Conservation (phyloP, 2,797 vertebrate species). For the Pseudocheirus occidentalis region DNA sequence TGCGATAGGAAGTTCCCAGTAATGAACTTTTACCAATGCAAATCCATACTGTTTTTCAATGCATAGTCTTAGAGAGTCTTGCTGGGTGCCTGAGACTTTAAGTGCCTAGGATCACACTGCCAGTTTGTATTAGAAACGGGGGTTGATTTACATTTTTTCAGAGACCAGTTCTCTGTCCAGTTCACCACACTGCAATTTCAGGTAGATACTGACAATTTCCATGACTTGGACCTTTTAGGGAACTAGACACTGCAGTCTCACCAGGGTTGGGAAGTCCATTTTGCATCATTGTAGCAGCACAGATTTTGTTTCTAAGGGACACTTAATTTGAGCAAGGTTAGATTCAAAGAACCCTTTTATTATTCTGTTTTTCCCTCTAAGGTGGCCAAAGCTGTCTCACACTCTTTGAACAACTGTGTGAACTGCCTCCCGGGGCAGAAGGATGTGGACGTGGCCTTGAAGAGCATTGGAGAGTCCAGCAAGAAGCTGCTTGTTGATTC, state of each 20-base stretch:
- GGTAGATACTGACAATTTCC: background rate
- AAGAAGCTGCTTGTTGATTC: conserved; percentile 97
- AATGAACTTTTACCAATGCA: background rate
- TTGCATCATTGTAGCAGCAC: background rate
- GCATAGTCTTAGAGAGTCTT: background rate
- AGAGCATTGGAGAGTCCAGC: conserved; percentile 98
- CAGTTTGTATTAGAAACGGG: background rate
- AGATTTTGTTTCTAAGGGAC: background rate
- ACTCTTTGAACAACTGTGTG: conserved; percentile 98
- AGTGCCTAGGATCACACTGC: background rate
- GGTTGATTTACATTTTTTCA: background rate
- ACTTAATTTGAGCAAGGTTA: background rate
- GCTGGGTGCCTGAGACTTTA: background rate
- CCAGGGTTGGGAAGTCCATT: background rate
- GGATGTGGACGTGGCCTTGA: conserved; percentile 97
- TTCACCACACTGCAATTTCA: background rate
- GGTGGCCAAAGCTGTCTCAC: conserved; percentile 99
- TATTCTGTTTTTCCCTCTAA: conserved; percentile 68
- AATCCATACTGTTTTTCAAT: background rate
- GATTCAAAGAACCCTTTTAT: background rate
- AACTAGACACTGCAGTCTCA: background rate
- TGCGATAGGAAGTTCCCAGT: background rate
- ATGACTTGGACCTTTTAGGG: background rate
- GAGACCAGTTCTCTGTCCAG: background rate
- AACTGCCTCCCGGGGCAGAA: conserved; percentile 99